Evolutionary conservation across 2,888 invertebrate species (phyloP).

Genomic region (Mycalesis mineus): DNA sequence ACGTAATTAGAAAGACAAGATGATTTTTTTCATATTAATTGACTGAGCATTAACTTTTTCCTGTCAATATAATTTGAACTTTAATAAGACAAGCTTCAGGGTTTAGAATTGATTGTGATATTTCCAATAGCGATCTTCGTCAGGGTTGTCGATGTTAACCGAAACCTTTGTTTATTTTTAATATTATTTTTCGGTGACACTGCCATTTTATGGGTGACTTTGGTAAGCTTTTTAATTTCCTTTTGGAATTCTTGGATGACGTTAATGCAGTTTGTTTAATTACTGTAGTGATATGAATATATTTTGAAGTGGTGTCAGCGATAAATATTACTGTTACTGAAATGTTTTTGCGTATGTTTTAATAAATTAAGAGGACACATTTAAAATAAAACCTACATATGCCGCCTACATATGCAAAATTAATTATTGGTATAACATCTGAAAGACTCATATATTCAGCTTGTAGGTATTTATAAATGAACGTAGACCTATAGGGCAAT

Average conservation of each 20-base stretch:
- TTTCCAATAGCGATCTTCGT: slow-evolving; percentile 36
- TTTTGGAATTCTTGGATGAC: slow-evolving; percentile 16
- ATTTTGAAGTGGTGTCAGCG: not conserved
- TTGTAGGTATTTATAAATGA: too few relatives aligned
- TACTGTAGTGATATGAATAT: not conserved
- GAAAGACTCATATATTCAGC: too few relatives aligned
- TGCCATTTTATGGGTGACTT: slow-evolving; percentile 50
- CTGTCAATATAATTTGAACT: slow-evolving; percentile 16
- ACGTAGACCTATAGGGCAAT: too few relatives aligned
- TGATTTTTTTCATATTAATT: slow-evolving; percentile 67
- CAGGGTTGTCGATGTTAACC: slow-evolving; percentile 39
- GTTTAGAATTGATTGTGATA: slow-evolving; percentile 17
- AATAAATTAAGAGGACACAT: too few relatives aligned
- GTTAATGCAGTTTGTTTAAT: slow-evolving; percentile 25
- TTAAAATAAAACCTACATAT: too few relatives aligned
- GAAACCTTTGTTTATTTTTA: slow-evolving; percentile 41
- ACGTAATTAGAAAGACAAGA: slow-evolving; percentile 70
- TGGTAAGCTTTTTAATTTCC: slow-evolving; percentile 33
- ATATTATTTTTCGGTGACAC: slow-evolving; percentile 64
- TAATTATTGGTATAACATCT: too few relatives aligned
- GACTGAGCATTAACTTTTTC: slow-evolving; percentile 43
- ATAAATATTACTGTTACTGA: not conserved
- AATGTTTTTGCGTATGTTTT: not conserved
- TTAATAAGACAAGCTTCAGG: fast-evolving
- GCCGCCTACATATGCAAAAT: too few relatives aligned